Base-by-base conservation (phyloP, 2,888 invertebrate species). In the Apodemia zela region DNA sequence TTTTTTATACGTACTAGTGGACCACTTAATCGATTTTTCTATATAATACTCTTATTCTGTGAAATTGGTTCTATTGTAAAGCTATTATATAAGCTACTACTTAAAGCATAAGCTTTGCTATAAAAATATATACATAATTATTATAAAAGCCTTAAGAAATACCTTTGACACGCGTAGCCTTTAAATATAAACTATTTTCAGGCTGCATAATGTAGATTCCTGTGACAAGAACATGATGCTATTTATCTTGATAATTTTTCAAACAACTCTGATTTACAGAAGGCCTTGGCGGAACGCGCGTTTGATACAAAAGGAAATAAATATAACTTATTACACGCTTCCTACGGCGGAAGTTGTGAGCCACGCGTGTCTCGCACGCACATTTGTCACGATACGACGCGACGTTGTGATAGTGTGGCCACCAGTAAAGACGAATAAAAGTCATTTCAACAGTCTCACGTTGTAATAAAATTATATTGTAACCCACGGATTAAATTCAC, bases 241-340 rank as follows among this genome's bases (percentile, higher is more conserved):
- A 54, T 51, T 51, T 54, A 25, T 54, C 21, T 54, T 25, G 25
- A 15, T 21, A 25, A 15, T 21, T 54, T 54, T 54, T 54, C 18
- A 21, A 51, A 21, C 51, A 21, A 51, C 11, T 51, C 51, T 25
- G 29, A 54, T 29, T 54, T 29, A 51, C 13, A 29, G 15, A 8
- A 29, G 15, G 15, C 21, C 54, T 25, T 57, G 21, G 54, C 15
- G 25, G 15, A 57, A 25, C 7, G 21, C 21, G 25, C 29, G 29
- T 57, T 57, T 57, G 54, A 57, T 57, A 57, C 54, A 25, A 25
- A 29, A 57, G 54, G 54, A 57, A 57, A 57, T 57, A 57, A 57
- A 57, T 57, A 57, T 57, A 29, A 29, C 54, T 57, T 57, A 57
- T 57, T 57, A 57, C 54, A 57, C 29, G 54, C 54, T 13, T 57